Conservation (phyloP, 2,797 vertebrate genomes). For the Girardinus metallicus region DNA sequence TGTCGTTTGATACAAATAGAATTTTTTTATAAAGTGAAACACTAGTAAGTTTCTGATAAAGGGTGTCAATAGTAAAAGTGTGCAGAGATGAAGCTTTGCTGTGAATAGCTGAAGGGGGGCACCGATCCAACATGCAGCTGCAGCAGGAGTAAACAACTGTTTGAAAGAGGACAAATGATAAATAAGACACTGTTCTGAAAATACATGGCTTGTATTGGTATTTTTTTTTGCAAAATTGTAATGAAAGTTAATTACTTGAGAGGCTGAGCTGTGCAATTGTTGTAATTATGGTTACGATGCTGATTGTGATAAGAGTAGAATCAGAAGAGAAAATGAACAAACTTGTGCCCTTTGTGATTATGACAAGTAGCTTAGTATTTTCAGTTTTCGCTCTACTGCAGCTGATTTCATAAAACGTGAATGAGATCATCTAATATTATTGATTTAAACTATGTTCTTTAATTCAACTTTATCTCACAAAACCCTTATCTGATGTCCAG, state of each 20-base stretch:
- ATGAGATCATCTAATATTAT: background rate
- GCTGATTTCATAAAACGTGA: background rate
- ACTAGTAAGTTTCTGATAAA: background rate
- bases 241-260: conserved; percentile 29
- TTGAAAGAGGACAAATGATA: conserved; percentile 1
- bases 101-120: background rate
- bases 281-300: conserved; percentile 20
- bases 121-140: background rate
- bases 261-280: conserved; percentile 6
- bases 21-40: background rate
- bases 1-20: background rate
- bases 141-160: background rate
- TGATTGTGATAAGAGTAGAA: conserved; percentile 23
- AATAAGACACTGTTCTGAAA: conserved; percentile 7
- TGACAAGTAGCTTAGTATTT: conserved; percentile 16
- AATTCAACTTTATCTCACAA: background rate
- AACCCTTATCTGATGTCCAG: background rate
- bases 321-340: conserved; percentile 16
- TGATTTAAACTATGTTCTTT: background rate
- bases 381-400: background rate
- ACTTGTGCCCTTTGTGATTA: background rate
- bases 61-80: background rate
- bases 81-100: background rate
- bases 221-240: conserved; percentile 5
- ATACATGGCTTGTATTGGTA: background rate